phyloP scores from a whole-genome alignment of 2,888 invertebrate species.

The Macrophya annulata region DNA sequence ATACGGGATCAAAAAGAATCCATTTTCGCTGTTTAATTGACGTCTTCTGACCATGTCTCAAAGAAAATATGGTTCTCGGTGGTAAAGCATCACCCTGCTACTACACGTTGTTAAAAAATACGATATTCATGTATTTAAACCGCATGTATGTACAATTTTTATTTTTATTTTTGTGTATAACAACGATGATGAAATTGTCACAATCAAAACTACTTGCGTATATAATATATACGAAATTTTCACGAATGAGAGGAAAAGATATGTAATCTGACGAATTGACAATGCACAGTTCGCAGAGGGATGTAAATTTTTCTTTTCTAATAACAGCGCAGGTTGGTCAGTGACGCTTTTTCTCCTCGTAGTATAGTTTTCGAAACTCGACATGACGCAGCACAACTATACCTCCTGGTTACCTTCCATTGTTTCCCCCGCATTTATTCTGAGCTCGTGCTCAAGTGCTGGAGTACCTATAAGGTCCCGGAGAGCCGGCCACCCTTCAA shows the following conservation, averaged over 20 bases:
- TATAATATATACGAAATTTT: background rate
- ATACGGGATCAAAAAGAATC: too few relatives aligned
- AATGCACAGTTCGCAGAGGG: constrained; percentile 1
- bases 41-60: too few relatives aligned
- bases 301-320: background rate
- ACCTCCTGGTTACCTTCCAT: constrained; percentile 76
- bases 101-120: too few relatives aligned
- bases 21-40: too few relatives aligned
- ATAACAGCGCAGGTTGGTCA: constrained; percentile 5
- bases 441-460: constrained; percentile 79
- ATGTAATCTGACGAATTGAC: background rate
- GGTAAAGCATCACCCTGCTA: too few relatives aligned
- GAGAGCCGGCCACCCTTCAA: constrained; percentile 47
- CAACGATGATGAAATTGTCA: too few relatives aligned
- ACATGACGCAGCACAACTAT: constrained; percentile 76
- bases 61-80: too few relatives aligned
- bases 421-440: constrained; percentile 77
- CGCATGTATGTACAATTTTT: too few relatives aligned
- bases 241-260: background rate
- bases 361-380: constrained; percentile 50
- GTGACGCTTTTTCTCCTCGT: constrained; percentile 26
- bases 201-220: too few relatives aligned
- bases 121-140: too few relatives aligned
- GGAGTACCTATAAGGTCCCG: constrained; percentile 62
- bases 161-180: too few relatives aligned